phyloP scores from a whole-genome alignment of 64 coral and sea anemone genomes.

The Pocillopora verrucosa region DNA sequence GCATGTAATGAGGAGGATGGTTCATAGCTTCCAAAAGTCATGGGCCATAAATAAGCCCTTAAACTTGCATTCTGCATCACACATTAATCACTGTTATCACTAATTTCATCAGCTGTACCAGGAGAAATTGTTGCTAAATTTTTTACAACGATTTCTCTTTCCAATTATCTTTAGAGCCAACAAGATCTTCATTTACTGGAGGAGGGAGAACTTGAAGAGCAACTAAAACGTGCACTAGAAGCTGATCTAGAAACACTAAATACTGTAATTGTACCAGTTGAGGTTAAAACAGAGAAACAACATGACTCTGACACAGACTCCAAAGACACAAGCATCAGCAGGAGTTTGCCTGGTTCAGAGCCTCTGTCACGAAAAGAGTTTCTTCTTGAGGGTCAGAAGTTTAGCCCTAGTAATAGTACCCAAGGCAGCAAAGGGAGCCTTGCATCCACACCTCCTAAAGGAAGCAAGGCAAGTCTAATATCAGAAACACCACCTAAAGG shows the following conservation, averaged over 20 bases:
- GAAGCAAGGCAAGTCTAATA: not conserved
- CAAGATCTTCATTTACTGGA: constrained; percentile 81
- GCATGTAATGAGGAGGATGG: too few species aligned
- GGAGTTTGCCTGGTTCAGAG: constrained; percentile 69
- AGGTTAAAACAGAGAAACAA: constrained; percentile 46
- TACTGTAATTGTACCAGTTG: constrained; percentile 20
- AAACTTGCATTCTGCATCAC: too few species aligned
- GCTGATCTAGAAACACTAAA: constrained; percentile 59
- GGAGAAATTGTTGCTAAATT: too few species aligned
- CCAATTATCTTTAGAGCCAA: constrained; percentile 68
- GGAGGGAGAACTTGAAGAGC: constrained; percentile 68
- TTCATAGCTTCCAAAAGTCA: too few species aligned
- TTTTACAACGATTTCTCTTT: not conserved
- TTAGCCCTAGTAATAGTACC: constrained; percentile 44
- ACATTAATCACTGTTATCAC: too few species aligned
- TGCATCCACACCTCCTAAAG: constrained; percentile 26
- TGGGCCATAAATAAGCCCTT: too few species aligned
- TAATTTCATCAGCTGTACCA: too few species aligned
- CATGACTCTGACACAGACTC: constrained; percentile 64
- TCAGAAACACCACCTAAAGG: constrained; percentile 13
- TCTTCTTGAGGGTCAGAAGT: constrained; percentile 59
- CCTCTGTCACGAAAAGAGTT: constrained; percentile 75
- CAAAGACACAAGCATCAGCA: constrained; percentile 59
- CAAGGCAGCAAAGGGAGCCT: constrained; percentile 65
- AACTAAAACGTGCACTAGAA: constrained; percentile 61